These are phyloP conservation scores for Catostylus mosaicus DNA, from an alignment of 30 jellyfish, hydroid and myxozoan genomes.

Conservation along the genomic window DNA sequence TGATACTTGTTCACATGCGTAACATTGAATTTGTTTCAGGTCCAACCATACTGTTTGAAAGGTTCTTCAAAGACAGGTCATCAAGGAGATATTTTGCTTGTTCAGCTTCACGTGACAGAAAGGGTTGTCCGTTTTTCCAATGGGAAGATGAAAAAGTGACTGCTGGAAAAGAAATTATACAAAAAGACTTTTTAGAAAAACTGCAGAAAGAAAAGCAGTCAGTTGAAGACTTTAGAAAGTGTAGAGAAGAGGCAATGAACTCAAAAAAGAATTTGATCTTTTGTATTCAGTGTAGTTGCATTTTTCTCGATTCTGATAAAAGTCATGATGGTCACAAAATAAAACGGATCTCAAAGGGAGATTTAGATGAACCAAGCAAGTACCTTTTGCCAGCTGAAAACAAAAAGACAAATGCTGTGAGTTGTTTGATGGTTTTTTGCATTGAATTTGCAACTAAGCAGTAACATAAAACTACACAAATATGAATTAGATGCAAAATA, in stretches of 20 bases:
- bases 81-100: constrained; percentile 82
- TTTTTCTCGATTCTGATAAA: neutral
- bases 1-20: no score
- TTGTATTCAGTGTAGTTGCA: constrained; percentile 65
- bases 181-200: constrained; percentile 37
- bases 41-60: constrained; percentile 87
- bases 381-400: constrained; percentile 73
- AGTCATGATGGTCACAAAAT: constrained; percentile 51
- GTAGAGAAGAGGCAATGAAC: neutral
- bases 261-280: constrained; percentile 1
- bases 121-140: constrained; percentile 83
- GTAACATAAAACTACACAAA: neutral
- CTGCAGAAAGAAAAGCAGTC: constrained; percentile 25
- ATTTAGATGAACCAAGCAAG: constrained; percentile 66
- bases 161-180: constrained; percentile 56
- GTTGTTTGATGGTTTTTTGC: neutral
- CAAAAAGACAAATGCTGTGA: constrained; percentile 91
- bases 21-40: constrained; percentile 76
- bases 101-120: constrained; percentile 96
- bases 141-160: constrained; percentile 90
- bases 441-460: neutral
- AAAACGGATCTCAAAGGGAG: constrained; percentile 34
- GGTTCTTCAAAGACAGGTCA: constrained; percentile 57
- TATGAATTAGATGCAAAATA: neutral
- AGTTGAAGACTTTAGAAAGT: constrained; percentile 16